A percentile compares a stretch with the other conserved stretches of the same genome.
phyloP scores from a whole-genome alignment of 2,888 invertebrate genomes.

The Platycheirus albimanus region DNA sequence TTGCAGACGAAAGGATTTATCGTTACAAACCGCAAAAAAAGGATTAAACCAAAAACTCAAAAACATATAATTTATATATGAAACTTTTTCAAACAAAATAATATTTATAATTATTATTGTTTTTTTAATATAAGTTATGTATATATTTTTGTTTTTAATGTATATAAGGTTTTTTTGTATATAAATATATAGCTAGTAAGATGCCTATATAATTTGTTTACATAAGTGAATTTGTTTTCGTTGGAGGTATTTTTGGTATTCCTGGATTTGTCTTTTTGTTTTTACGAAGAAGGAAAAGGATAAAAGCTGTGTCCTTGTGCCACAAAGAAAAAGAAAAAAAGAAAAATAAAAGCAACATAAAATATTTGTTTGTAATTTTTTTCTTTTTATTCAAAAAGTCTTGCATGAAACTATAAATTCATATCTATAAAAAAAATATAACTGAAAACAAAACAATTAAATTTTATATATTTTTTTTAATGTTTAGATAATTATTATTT shows the following conservation, averaged over 20 bases:
- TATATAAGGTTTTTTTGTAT: slow-evolving; percentile 67
- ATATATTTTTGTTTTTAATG: slow-evolving; percentile 49
- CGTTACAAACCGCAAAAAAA: slow-evolving; percentile 77
- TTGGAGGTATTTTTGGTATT: slow-evolving; percentile 82
- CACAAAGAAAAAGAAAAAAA: slow-evolving; percentile 25
- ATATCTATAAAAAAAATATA: slow-evolving; percentile 55
- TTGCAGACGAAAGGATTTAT: slow-evolving; percentile 71
- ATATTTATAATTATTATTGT: slow-evolving; percentile 43
- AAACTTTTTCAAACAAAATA: slow-evolving; percentile 76
- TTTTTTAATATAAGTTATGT: slow-evolving; percentile 61
- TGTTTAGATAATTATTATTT: slow-evolving; percentile 13
- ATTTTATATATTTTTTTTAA: slow-evolving; percentile 34
- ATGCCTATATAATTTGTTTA: slow-evolving; percentile 36
- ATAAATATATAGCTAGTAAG: slow-evolving; percentile 69
- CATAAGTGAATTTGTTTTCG: slow-evolving; percentile 75
- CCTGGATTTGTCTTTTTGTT: slow-evolving; percentile 78
- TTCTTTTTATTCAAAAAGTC: slow-evolving; percentile 52
- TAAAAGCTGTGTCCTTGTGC: slow-evolving; percentile 52
- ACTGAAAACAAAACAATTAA: slow-evolving; percentile 72
- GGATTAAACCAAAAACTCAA: slow-evolving; percentile 61
- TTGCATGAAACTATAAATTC: slow-evolving; percentile 50
- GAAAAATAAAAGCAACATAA: slow-evolving; percentile 49
- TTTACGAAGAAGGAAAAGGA: neutral
- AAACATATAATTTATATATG: slow-evolving; percentile 38
- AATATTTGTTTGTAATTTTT: slow-evolving; percentile 76